phyloP scores from a whole-genome alignment of 2,888 invertebrate genomes.

The Bibio marci region DNA sequence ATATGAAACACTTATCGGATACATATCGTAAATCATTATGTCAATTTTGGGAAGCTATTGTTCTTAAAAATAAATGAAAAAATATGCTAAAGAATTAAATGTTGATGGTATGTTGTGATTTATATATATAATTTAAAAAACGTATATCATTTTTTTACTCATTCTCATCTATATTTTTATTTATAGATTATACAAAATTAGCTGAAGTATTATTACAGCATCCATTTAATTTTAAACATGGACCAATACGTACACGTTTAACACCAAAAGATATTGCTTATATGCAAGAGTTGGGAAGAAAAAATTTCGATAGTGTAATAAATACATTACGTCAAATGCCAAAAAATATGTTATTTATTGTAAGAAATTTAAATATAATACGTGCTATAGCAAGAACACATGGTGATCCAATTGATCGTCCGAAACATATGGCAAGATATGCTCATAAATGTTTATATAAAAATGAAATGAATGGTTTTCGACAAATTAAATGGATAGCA shows the following conservation, averaged over 20 bases:
- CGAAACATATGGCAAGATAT: constrained; percentile 37
- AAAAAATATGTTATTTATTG: constrained; percentile 43
- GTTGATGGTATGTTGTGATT: constrained; percentile 34
- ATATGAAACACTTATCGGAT: constrained; percentile 44
- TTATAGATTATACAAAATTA: constrained; percentile 33
- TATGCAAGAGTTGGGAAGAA: constrained; percentile 41
- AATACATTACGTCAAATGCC: constrained; percentile 41
- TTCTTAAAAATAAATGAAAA: constrained; percentile 46
- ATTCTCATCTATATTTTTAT: too few relatives aligned
- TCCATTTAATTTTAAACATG: constrained; percentile 33
- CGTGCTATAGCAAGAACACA: constrained; percentile 48
- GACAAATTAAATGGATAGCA: constrained; percentile 1
- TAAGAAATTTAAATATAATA: constrained; percentile 58
- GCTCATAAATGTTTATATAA: constrained; percentile 21
- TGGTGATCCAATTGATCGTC: constrained; percentile 50
- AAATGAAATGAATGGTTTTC: not conserved
- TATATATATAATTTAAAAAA: not conserved
- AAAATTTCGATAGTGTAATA: constrained; percentile 46
- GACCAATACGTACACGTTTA: constrained; percentile 19
- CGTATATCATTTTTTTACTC: not conserved
- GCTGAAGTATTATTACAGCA: constrained; percentile 54
- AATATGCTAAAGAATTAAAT: constrained; percentile 40
- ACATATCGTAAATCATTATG: constrained; percentile 41
- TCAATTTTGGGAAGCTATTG: constrained; percentile 53
- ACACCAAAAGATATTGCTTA: constrained; percentile 39